Percentiles rank a stretch among this genome's conserved stretches.
phyloP scores from a whole-genome alignment of 2,797 vertebrate species.

The Scolopax bukidnonensis region DNA sequence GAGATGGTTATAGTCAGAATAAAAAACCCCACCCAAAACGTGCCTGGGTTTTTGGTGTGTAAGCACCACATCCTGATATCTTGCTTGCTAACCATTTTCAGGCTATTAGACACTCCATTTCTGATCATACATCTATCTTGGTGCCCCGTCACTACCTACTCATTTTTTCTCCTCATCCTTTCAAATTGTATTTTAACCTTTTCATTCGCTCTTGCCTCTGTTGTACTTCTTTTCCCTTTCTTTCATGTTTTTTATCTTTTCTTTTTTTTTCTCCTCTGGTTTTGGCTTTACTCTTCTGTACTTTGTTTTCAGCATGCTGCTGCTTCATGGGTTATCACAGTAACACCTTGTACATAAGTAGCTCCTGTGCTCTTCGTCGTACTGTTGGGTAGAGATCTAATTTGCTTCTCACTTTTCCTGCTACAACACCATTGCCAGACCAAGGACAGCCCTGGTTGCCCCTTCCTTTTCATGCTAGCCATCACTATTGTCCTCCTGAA shows the following conservation, averaged over 20 bases:
- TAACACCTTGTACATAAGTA: not conserved
- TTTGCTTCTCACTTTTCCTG: not conserved
- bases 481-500: not conserved
- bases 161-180: not conserved
- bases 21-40: not conserved
- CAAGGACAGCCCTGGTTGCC: not conserved
- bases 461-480: not conserved
- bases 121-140: not conserved
- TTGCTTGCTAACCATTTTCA: not conserved
- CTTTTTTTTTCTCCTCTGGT: not conserved
- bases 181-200: constrained; percentile 10
- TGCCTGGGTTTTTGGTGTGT: not conserved
- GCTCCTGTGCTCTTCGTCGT: not conserved
- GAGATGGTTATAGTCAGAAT: not conserved
- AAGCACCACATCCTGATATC: not conserved
- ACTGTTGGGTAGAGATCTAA: not conserved
- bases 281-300: not conserved
- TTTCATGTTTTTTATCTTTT: not conserved
- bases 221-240: not conserved
- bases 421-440: not conserved
- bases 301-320: not conserved
- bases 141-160: not conserved
- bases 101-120: not conserved
- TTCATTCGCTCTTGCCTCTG: not conserved
- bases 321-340: constrained; percentile 8